These are phyloP conservation scores for Protophormia terraenovae DNA, from an alignment of 2,888 invertebrate species.

Conservation along the genomic window DNA sequence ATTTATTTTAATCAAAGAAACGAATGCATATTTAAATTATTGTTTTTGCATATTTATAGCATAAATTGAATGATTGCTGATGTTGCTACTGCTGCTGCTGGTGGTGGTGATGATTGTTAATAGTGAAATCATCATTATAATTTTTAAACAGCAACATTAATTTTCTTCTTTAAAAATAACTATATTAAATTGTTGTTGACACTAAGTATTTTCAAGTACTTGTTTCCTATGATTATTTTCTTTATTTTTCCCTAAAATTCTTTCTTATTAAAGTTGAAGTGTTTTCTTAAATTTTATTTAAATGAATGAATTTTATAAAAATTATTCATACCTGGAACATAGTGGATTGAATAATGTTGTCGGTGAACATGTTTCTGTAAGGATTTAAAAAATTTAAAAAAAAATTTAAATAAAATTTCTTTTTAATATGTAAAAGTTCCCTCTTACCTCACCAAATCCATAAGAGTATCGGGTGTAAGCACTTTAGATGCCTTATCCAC, in stretches of 20 bases:
- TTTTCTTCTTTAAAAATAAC: background rate
- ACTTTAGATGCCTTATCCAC: conserved; percentile 83
- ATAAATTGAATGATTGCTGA: conserved; percentile 65
- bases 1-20: conserved; percentile 32
- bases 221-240: conserved; percentile 49
- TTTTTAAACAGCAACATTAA: background rate
- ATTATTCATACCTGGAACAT: conserved; percentile 86
- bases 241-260: background rate
- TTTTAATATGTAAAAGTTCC: background rate
- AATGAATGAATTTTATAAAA: too few species aligned
- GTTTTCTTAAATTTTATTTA: background rate
- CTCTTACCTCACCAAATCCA: conserved; percentile 92
- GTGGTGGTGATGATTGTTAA: background rate
- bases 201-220: conserved; percentile 26
- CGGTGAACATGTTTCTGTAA: conserved; percentile 95
- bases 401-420: background rate
- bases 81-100: conserved; percentile 1
- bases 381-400: conserved; percentile 67
- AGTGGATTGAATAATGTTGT: conserved; percentile 93
- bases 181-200: conserved; percentile 25
- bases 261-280: background rate
- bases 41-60: conserved; percentile 23
- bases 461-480: conserved; percentile 93
- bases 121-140: conserved; percentile 1
- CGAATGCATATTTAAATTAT: background rate